Conservation (phyloP, 2,888 invertebrate genomes). For the Caenorhabditis panamensis region DNA sequence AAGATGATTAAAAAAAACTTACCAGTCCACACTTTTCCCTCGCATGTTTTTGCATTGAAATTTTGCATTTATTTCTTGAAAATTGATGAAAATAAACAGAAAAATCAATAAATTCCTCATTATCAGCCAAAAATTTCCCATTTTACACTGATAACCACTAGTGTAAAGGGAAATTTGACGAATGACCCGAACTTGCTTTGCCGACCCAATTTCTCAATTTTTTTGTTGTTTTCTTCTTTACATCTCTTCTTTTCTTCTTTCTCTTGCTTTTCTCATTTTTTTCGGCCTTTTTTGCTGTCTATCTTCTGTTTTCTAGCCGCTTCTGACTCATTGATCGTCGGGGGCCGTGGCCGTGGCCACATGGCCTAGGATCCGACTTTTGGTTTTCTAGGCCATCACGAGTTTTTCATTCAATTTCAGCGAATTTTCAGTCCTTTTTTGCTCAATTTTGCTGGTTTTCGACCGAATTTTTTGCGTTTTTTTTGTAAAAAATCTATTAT, state of each 20-base stretch:
- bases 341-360: slow-evolving; percentile 35
- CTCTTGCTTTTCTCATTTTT: not conserved
- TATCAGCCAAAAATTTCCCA: not conserved
- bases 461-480: not conserved
- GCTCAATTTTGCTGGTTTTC: not conserved
- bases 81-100: slow-evolving; percentile 1
- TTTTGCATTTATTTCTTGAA: slow-evolving; percentile 18
- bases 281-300: not conserved
- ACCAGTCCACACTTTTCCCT: slow-evolving; percentile 63
- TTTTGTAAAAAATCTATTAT: too few species aligned
- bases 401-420: slow-evolving; percentile 6
- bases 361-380: not conserved
- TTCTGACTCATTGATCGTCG: not conserved
- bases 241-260: slow-evolving; percentile 3
- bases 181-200: slow-evolving; percentile 1
- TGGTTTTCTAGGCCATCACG: slow-evolving; percentile 35
- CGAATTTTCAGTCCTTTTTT: slow-evolving; percentile 5
- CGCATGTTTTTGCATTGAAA: slow-evolving; percentile 58
- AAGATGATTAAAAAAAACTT: slow-evolving; percentile 6
- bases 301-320: not conserved
- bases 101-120: slow-evolving; percentile 2
- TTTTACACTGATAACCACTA: not conserved
- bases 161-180: not conserved
- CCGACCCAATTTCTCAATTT: slow-evolving; percentile 24
- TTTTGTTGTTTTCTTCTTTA: not conserved